These are phyloP conservation scores for Xerus inauris DNA, from an alignment of 2,113 vertebrate genomes.

Conservation along the genomic window DNA sequence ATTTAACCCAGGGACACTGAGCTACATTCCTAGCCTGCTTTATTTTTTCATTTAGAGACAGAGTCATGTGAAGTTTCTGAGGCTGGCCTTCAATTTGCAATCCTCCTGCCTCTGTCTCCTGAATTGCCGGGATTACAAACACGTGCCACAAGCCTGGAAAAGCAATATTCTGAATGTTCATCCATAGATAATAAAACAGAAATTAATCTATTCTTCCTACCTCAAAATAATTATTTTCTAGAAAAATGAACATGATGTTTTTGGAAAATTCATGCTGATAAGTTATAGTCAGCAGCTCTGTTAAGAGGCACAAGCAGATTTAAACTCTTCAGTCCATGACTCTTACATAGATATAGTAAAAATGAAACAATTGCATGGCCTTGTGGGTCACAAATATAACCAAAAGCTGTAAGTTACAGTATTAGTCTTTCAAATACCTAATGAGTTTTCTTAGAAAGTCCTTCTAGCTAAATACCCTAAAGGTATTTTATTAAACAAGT, in stretches of 20 bases:
- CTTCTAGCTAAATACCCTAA: neutral
- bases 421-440: neutral
- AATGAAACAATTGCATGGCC: neutral
- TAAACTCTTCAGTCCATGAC: neutral
- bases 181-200: neutral
- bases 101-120: too few species aligned
- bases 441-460: neutral
- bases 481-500: conserved; percentile 38
- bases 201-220: neutral
- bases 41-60: too few species aligned
- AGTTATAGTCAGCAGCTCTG: neutral
- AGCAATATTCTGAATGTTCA: neutral
- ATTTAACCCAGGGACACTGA: too few species aligned
- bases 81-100: too few species aligned
- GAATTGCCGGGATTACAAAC: too few species aligned
- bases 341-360: neutral
- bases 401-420: neutral
- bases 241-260: neutral
- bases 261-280: neutral
- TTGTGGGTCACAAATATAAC: conserved; percentile 7
- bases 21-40: too few species aligned
- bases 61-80: too few species aligned
- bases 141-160: neutral
- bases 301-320: neutral
- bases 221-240: conserved; percentile 4